These are phyloP conservation scores for Muscina levida DNA, from an alignment of 2,888 invertebrate species.

Conservation along the genomic window DNA sequence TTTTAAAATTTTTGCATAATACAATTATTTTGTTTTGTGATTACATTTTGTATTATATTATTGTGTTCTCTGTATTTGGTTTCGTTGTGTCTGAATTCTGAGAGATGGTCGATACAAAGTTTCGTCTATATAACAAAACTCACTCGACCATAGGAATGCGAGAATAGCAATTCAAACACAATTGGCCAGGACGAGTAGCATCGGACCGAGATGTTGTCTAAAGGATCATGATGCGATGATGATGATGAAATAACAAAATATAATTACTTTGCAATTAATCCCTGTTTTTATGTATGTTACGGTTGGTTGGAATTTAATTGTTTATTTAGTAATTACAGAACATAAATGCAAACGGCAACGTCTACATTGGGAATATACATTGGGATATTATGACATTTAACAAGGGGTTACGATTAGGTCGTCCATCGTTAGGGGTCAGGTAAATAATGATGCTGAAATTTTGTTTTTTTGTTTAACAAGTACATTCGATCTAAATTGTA, in stretches of 20 bases:
- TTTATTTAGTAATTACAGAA: conserved; percentile 60
- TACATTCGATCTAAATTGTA: too few relatives aligned
- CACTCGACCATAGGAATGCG: not conserved
- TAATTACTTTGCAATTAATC: conserved; percentile 63
- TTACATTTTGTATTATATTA: not conserved
- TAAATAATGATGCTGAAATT: too few relatives aligned
- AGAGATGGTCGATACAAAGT: conserved; percentile 1
- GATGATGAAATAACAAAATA: conserved; percentile 33
- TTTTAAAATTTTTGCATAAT: conserved; percentile 6
- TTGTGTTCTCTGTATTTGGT: not conserved
- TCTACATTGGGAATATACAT: too few relatives aligned
- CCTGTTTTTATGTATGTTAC: conserved; percentile 44
- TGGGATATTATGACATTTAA: too few relatives aligned
- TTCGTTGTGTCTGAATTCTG: not conserved
- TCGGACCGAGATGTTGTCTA: not conserved
- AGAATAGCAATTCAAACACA: too few relatives aligned
- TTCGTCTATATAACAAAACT: not conserved
- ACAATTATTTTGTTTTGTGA: conserved; percentile 15
- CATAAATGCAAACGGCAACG: conserved; percentile 27
- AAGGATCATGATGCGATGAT: not conserved
- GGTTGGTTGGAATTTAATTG: conserved; percentile 59
- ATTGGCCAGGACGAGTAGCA: too few relatives aligned
- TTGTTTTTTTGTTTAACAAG: too few relatives aligned
- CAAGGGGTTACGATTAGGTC: too few relatives aligned
- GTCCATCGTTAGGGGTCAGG: too few relatives aligned